Percentiles rank a stretch among this genome's conserved stretches.
Conservation (phyloP, 2,888 invertebrate species). For the Himalopsyche kuldschensis region DNA sequence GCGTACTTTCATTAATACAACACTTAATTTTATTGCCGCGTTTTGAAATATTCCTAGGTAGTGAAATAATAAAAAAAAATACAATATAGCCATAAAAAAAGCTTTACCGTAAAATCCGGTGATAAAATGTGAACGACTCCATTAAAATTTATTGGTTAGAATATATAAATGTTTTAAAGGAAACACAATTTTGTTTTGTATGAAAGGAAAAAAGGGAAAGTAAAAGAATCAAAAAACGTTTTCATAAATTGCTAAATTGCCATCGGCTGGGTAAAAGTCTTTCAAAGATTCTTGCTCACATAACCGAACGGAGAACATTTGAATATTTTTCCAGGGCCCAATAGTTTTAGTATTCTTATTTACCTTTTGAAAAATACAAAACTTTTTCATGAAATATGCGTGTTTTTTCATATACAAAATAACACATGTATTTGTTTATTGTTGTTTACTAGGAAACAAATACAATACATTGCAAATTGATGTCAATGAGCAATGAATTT, state of each 20-base stretch:
- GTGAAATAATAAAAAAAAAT: background rate
- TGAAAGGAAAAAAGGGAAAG: background rate
- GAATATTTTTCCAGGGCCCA: too few species aligned
- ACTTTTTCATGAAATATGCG: too few species aligned
- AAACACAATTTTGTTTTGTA: background rate
- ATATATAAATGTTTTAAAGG: background rate
- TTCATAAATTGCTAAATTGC: background rate
- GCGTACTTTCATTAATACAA: background rate
- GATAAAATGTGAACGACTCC: background rate
- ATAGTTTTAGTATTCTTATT: too few species aligned
- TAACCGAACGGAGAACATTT: too few species aligned
- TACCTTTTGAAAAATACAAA: too few species aligned
- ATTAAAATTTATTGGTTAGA: background rate
- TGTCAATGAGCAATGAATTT: too few species aligned
- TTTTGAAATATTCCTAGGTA: background rate
- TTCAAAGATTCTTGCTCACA: background rate
- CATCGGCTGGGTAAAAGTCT: background rate
- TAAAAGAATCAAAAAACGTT: background rate
- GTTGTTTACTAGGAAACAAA: too few species aligned
- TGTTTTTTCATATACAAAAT: too few species aligned
- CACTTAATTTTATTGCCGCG: background rate
- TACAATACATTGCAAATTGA: too few species aligned
- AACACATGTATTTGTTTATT: too few species aligned
- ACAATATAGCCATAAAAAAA: background rate
- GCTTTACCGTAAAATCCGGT: background rate